phyloP scores from a whole-genome alignment of 35 echinoderm and acorn worm genomes.

The Heliocidaris erythrogramma region DNA sequence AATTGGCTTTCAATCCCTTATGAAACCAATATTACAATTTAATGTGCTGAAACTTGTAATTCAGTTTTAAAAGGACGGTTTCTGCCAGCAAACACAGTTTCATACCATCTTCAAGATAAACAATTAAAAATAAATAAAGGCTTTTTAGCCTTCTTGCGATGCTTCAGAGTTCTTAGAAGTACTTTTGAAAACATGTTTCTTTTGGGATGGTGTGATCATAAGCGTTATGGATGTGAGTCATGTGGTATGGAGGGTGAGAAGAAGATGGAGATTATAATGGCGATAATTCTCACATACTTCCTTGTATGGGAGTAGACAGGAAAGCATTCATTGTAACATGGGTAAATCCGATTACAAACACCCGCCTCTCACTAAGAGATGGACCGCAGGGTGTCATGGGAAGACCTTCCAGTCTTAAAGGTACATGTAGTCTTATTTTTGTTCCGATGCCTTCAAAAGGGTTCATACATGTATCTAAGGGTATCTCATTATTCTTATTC shows the following conservation, averaged over 20 bases:
- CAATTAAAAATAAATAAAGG: neutral
- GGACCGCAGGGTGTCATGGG: neutral
- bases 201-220: neutral
- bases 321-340: neutral
- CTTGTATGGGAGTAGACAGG: neutral
- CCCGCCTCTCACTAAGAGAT: neutral
- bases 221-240: neutral
- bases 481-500: no score
- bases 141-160: neutral
- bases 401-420: no score
- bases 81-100: neutral
- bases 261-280: neutral
- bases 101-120: neutral
- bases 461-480: no score
- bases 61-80: neutral
- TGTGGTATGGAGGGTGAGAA: neutral
- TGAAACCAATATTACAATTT: neutral
- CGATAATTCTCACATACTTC: neutral
- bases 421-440: no score
- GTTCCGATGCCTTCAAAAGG: no score
- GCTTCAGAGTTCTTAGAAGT: neutral
- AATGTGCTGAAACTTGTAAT: neutral
- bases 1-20: no score
- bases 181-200: neutral
- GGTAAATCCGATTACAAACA: neutral